phyloP scores from a whole-genome alignment of 2,888 invertebrate genomes.

The Leuctra nigra region DNA sequence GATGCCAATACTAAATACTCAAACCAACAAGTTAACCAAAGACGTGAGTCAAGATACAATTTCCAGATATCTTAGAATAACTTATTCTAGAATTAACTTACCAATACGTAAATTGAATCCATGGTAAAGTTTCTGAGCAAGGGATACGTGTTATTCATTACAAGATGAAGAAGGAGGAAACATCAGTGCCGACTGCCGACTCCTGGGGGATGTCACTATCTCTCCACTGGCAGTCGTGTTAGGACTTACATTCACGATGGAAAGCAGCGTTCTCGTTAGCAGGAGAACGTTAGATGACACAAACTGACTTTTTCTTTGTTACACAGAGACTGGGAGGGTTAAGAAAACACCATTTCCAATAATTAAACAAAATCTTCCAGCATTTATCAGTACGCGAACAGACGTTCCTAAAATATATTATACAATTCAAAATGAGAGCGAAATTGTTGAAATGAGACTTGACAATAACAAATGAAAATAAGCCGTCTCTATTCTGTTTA shows the following conservation, averaged over 20 bases:
- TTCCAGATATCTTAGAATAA: slow-evolving; percentile 6
- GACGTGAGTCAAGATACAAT: slow-evolving; percentile 6
- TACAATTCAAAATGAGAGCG: neutral
- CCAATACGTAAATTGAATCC: slow-evolving; percentile 8
- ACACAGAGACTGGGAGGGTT: neutral
- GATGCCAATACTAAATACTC: slow-evolving; percentile 14
- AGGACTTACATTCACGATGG: neutral
- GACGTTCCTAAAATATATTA: slow-evolving; percentile 16
- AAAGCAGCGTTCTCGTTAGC: neutral
- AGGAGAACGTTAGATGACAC: neutral
- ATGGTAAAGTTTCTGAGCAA: neutral
- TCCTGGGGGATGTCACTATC: slow-evolving; percentile 13
- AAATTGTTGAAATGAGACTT: neutral
- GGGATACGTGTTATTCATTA: slow-evolving; percentile 6
- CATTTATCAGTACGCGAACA: slow-evolving; percentile 25
- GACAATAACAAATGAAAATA: slow-evolving; percentile 1
- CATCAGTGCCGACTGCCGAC: neutral
- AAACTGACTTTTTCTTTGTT: slow-evolving; percentile 9
- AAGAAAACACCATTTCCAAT: slow-evolving; percentile 23
- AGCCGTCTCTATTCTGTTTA: neutral
- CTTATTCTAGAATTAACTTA: slow-evolving; percentile 8
- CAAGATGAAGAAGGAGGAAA: neutral
- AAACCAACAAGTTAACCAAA: slow-evolving; percentile 2
- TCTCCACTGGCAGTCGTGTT: slow-evolving; percentile 19
- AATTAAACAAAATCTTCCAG: slow-evolving; percentile 25